Evolutionary conservation across 2,797 vertebrate genomes (phyloP).

Genomic region (Momotus momota): DNA sequence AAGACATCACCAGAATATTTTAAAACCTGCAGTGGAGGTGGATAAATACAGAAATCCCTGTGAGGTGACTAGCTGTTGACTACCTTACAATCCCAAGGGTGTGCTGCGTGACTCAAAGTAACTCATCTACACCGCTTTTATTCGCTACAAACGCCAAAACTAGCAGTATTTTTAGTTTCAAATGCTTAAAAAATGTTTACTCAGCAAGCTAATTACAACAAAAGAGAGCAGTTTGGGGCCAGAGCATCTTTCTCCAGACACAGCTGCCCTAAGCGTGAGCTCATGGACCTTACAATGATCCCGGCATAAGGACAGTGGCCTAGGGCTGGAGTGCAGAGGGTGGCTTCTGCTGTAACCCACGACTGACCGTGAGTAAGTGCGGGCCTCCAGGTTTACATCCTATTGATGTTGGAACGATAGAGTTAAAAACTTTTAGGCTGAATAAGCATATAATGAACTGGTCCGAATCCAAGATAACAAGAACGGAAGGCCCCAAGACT

Average conservation of each 20-base stretch:
- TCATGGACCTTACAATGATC: background rate
- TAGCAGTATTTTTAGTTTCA: background rate
- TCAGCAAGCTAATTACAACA: background rate
- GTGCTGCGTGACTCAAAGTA: background rate
- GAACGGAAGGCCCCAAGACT: background rate
- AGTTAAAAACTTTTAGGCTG: background rate
- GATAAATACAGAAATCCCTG: background rate
- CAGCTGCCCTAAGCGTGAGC: background rate
- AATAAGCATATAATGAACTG: background rate
- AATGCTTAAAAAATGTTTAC: background rate
- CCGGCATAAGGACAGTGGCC: background rate
- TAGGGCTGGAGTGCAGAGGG: background rate
- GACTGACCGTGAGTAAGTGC: background rate
- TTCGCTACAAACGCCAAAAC: background rate
- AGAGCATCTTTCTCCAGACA: background rate
- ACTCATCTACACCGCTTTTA: background rate
- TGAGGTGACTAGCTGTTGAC: background rate
- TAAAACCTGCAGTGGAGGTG: constrained; percentile 14
- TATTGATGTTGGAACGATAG: background rate
- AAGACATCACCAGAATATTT: background rate
- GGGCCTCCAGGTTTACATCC: background rate
- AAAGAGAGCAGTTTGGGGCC: background rate
- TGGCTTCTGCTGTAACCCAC: background rate
- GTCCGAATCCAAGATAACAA: background rate
- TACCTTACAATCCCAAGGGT: background rate